These are phyloP conservation scores for Cyrtorhinus lividipennis DNA, from an alignment of 1,140 invertebrate genomes.

Conservation along the genomic window DNA sequence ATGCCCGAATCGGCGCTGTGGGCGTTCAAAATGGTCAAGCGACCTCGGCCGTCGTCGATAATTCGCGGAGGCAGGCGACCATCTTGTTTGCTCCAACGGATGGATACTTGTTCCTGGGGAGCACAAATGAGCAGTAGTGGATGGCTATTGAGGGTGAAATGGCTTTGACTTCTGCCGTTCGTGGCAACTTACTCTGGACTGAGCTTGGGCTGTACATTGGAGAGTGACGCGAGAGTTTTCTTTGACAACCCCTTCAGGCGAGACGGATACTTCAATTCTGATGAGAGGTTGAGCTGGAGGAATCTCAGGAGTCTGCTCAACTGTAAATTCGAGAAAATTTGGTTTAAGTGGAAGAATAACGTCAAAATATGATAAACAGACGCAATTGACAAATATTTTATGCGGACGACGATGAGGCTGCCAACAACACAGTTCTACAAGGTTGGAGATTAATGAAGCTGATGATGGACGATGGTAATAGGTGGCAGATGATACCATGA, in stretches of 20 bases:
- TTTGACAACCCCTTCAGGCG: background rate
- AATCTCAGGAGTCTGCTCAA: no score
- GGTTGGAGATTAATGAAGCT: no score
- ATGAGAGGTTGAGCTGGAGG: background rate
- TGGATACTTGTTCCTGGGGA: background rate
- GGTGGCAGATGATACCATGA: no score
- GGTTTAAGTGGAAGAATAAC: no score
- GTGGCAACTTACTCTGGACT: background rate
- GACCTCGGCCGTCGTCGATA: background rate
- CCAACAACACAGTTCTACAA: no score
- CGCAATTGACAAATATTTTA: no score
- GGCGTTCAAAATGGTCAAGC: background rate
- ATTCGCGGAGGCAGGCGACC: background rate
- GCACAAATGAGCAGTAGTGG: background rate
- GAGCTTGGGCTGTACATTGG: background rate
- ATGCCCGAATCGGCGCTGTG: background rate
- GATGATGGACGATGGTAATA: no score
- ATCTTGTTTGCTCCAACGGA: background rate
- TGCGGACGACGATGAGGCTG: no score
- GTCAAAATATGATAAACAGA: no score
- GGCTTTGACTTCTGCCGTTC: no score
- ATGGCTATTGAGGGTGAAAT: background rate
- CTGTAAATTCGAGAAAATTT: no score
- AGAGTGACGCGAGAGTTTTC: background rate
- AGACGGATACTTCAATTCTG: background rate